Conservation (phyloP, 2,888 invertebrate genomes). For the Calephelis perditalis region DNA sequence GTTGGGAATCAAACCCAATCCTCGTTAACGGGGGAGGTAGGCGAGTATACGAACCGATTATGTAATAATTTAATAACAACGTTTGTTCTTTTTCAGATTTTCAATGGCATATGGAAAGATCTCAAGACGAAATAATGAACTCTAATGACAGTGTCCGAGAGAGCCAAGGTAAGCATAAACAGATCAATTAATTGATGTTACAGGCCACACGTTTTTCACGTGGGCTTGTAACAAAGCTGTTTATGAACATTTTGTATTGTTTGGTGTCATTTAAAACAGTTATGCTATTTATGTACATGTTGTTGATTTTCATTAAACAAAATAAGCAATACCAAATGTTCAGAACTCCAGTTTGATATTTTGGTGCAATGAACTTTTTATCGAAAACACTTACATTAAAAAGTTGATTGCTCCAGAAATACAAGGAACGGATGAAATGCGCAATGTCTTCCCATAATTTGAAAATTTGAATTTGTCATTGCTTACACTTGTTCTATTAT, state of each 20-base stretch:
- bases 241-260: constrained; percentile 29
- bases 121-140: constrained; percentile 92
- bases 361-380: constrained; percentile 57
- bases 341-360: constrained; percentile 59
- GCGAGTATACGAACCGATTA: too few relatives aligned
- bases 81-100: constrained; percentile 80
- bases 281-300: too few relatives aligned
- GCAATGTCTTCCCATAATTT: constrained; percentile 79
- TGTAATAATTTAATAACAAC: constrained; percentile 15
- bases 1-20: too few relatives aligned
- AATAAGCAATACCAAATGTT: constrained; percentile 50
- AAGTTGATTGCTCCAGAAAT: constrained; percentile 62
- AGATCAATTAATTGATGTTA: constrained; percentile 17
- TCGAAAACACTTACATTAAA: constrained; percentile 24
- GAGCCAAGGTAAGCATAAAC: constrained; percentile 92
- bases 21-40: too few relatives aligned
- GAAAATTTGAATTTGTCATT: constrained; percentile 67
- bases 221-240: constrained; percentile 23
- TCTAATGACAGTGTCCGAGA: constrained; percentile 92
- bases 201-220: constrained; percentile 17
- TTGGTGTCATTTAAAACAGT: background rate
- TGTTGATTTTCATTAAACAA: constrained; percentile 12
- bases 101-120: constrained; percentile 91
- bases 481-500: constrained; percentile 67
- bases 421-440: constrained; percentile 79